Base-by-base conservation (phyloP, 1,140 invertebrate genomes). In the Maconellicoccus hirsutus region DNA sequence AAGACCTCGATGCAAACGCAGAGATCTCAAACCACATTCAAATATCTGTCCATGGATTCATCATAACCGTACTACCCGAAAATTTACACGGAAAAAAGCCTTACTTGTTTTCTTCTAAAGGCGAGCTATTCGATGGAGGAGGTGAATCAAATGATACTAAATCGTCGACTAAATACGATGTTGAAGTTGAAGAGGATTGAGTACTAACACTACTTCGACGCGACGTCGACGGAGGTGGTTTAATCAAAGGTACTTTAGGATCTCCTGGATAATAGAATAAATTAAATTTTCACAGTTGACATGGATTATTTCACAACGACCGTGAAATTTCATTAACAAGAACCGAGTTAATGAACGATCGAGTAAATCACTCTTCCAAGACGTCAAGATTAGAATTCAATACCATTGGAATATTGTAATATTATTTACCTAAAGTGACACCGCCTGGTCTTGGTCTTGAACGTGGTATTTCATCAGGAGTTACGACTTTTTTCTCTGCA, bases 361-460 rank as follows among this genome's bases (percentile, higher is more conserved):
- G n/a, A 27, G 27, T 16, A 22, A 29, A 59, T 70, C 22, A 25
- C 27, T 70, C 3, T 10, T 23, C 7, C 22, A 12, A 23, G 29
- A 70, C 19, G n/a, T 14, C 8, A n/a, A n/a, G n/a, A n/a, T n/a
- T n/a, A n/a, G n/a, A n/a, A n/a, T 70, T 70, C 14, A 8, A n/a
- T 22, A 33, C 7, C 29, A 70, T 26, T 70, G 61, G 25, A 70
- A 29, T 59, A 21, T 72, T 29, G 22, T 59, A 52, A 33, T 19
- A 26, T 22, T 26, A 71, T 23, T 59, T 71, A 75, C 78, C 79
- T 70, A 77, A 78, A 72, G 79, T 80, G 75, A 82, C 80, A 22
- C 78, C 79, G 10, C 82, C 83, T 19, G 84, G 84, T 76, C 84
- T 79, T 52, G 83, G 83, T 72, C 83, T 75, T 76, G 81, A 80